Percentiles rank a stretch among this genome's conserved stretches.
Evolutionary conservation across 2,797 vertebrate species (phyloP).

Genomic region (Lutjanus argentimaculatus): DNA sequence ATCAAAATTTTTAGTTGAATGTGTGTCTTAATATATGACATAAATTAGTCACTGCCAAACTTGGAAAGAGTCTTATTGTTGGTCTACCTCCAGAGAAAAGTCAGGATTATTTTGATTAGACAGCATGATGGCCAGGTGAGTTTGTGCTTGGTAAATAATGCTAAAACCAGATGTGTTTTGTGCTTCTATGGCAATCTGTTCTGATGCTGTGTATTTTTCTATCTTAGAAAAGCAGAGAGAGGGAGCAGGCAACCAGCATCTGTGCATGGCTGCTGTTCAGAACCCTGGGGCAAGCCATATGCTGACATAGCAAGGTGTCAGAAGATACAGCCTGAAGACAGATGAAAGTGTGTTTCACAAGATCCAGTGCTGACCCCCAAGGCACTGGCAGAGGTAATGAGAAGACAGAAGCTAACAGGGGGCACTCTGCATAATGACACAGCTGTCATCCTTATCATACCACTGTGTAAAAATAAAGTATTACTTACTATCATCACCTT

Average conservation of each 20-base stretch:
- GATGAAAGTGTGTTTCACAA: conserved; percentile 71
- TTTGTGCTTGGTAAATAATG: conserved; percentile 8
- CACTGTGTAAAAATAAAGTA: conserved; percentile 28
- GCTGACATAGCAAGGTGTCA: conserved; percentile 77
- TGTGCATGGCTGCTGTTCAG: conserved; percentile 68
- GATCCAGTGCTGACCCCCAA: conserved; percentile 58
- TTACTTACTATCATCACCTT: conserved; percentile 23
- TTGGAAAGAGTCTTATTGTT: neutral
- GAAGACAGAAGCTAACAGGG: conserved; percentile 50
- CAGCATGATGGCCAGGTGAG: neutral
- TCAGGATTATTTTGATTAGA: neutral
- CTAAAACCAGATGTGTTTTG: neutral
- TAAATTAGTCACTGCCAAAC: neutral
- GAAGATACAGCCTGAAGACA: conserved; percentile 66
- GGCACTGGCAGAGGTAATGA: conserved; percentile 60
- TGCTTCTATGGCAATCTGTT: conserved; percentile 27
- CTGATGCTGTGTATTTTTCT: conserved; percentile 32
- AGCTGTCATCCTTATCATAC: conserved; percentile 51
- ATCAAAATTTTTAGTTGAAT: neutral
- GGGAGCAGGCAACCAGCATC: conserved; percentile 38
- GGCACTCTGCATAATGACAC: conserved; percentile 52
- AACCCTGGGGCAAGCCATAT: conserved; percentile 67
- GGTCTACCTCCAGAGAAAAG: neutral
- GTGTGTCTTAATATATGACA: neutral
- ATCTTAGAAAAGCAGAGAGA: conserved; percentile 22